Conservation (phyloP, 2,888 invertebrate species). For the Heliconius charithonia region DNA sequence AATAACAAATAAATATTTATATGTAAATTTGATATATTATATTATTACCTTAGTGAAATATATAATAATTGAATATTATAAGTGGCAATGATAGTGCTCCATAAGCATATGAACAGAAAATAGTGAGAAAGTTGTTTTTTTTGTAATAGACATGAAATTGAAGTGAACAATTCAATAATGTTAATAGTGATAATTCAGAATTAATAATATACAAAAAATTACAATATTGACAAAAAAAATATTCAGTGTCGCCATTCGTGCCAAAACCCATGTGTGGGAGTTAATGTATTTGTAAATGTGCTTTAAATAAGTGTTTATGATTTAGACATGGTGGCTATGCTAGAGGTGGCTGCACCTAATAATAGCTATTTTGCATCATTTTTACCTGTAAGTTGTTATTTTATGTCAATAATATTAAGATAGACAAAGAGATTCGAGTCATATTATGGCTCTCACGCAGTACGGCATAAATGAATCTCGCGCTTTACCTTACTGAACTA, state of each 20-base stretch:
- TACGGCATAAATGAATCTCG: neutral
- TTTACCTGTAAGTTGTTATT: conserved; percentile 72
- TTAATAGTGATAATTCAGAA: neutral
- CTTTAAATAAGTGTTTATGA: conserved; percentile 61
- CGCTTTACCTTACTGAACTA: neutral
- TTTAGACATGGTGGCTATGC: conserved; percentile 66
- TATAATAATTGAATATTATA: neutral
- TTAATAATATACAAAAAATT: conserved; percentile 42
- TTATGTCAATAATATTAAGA: neutral
- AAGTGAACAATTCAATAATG: neutral
- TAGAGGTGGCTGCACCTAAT: conserved; percentile 63
- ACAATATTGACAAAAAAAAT: conserved; percentile 1
- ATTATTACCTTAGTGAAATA: neutral
- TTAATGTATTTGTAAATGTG: conserved; percentile 64
- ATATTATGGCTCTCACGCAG: neutral
- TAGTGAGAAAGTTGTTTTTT: neutral
- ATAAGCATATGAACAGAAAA: neutral
- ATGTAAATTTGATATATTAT: neutral
- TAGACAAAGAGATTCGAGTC: neutral
- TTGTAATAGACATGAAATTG: neutral
- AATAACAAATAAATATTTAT: neutral
- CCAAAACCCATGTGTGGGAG: conserved; percentile 56
- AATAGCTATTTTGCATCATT: conserved; percentile 76
- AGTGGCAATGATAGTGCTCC: neutral
- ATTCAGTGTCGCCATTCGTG: conserved; percentile 47